Base-by-base conservation (phyloP, 2,113 vertebrate species). In the Carassius auratus region DNA sequence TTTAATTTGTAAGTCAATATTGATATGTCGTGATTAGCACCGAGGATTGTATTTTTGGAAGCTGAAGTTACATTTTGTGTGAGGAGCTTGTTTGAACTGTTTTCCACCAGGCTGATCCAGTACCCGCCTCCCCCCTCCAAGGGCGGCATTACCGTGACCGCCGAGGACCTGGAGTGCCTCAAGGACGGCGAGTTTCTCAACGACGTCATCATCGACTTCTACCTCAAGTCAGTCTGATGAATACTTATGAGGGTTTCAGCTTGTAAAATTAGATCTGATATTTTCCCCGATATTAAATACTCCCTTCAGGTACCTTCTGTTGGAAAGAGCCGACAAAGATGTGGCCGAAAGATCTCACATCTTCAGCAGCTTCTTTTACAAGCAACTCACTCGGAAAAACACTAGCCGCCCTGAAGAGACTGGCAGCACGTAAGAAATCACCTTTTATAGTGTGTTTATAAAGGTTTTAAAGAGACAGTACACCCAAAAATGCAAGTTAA, bases 161-260 rank as follows among this genome's bases (percentile, higher is more conserved):
- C 93, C 87, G 98, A 99, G 91, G 98, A 99, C 89, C 86, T 99
- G 57, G 95, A 95, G 48, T 98, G 97, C 88, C 93, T 99, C 89
- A 94, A 96, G 55, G 92, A 93, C 48, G 97, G 97, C 45, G 93
- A 97, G 59, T 99, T 98, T 94, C 97, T 99, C 81, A 99, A 99
- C 86, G 98, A 99, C 88, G 97, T 99, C 84, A 98, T 99, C 89
- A 98, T 99, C 86, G 98, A 99, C 92, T 99, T 99, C 93, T 99
- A 99, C 89, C 97, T 99, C 83, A 98, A 98, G 98, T 99, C 88
- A 95, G 97, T 95, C 77, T 26, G 50, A 0, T 2, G 75, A 14
- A 14, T 55, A 55, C 48, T 30, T 55, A 8, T 55, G 23, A 30
- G 21, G 21, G 57, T 61, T 61, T 61, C 21, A 3, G 75, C 75